Evolutionary conservation across 1,140 invertebrate species (phyloP), one percentile per base, ranked within the genome.

Genomic region (Drosophila burlai): DNA sequence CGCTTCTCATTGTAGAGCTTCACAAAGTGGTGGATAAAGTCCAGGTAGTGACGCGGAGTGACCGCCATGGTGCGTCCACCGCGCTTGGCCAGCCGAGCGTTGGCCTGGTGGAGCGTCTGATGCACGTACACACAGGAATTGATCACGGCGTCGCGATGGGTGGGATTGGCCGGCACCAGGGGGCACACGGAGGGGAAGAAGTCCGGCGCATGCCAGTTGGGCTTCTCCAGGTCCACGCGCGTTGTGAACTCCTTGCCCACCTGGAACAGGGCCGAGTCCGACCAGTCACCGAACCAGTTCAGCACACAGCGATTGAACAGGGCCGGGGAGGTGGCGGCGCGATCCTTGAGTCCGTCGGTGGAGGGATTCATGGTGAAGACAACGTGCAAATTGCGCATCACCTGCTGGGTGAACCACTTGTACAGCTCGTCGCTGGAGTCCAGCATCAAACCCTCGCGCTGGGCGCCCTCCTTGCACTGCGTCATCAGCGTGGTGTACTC

Each of bases 201-300:
- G 82, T 98, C 96, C 11, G 98, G 98, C 57, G 96, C 94, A 58
- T 95, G 95, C 96, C 98, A 99, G 65, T 95, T 94, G 10, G 96
- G 95, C 67, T 95, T 95, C 83, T 98, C 97, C 54, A 98, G 93
- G 93, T 98, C 97, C 71, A 98, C 95, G 61, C 96, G 95, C 49
- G 95, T 95, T 4, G 97, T 98, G 81, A 98, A 98, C 93, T 98
- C 97, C 92, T 97, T 97, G 52, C 97, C 97, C 58, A 98, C 97
- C 94, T 96, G 91, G 95, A 98, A 99, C 9, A 99, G 94, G 2
- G 99, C 98, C 15, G 97, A 97, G 93, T 99, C 98, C 13, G 98
- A 99, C 99, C 99, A 99, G 94, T 99, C 99, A 2, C 99, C 99
- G 93, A 99, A 99, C 99, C 99, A 99, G 93, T 99, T 99, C 43